Base-by-base conservation (phyloP, 2,797 vertebrate genomes). In the Heterohyrax brucei region DNA sequence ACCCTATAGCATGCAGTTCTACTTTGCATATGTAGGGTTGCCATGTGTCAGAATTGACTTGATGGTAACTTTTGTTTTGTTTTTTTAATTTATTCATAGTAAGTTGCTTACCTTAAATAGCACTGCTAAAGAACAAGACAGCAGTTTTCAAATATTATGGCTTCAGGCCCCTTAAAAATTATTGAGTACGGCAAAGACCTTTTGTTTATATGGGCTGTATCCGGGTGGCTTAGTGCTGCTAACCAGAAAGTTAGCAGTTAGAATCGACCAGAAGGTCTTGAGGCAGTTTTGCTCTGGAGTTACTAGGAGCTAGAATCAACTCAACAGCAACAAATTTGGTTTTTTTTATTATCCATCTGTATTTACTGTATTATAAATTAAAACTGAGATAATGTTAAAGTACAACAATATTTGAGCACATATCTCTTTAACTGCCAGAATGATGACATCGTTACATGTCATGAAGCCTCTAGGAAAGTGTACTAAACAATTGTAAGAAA, bases 161-260 rank as follows among this genome's bases (percentile, higher is more conserved):
- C n/a, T 28, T 81, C 50, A 33, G 28, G 28, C 7, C 18, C 81
- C 33, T 72, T 59, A 81, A 95, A 81, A 64, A 77, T 89, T 68
- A 56, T 80, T 48, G 66, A 68, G 22, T 28, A 61, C 61, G 28
- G 39, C 62, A 53, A 89, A 81, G 10, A 68, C 9, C 28, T 84
- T 91, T 91, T 72, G 5, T 93, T 91, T 50, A 70, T 94, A 12
- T 89, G 50, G 39, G 30, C 72, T 83, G 70, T 77, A 53, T 53
- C 56, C 56, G 39, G 39, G 39, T 39, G 39, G 39, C 39, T 39
- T 39, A 39, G 39, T 39, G 39, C 39, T 39, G 39, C 39, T 39
- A 39, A 39, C 39, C 39, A 39, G 39, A 39, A 39, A 39, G 39
- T 39, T 39, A 39, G 39, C 39, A 39, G 39, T 39, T 39, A 39